Conservation (phyloP, 1,140 invertebrate species). For the Nomia melanderi region DNA sequence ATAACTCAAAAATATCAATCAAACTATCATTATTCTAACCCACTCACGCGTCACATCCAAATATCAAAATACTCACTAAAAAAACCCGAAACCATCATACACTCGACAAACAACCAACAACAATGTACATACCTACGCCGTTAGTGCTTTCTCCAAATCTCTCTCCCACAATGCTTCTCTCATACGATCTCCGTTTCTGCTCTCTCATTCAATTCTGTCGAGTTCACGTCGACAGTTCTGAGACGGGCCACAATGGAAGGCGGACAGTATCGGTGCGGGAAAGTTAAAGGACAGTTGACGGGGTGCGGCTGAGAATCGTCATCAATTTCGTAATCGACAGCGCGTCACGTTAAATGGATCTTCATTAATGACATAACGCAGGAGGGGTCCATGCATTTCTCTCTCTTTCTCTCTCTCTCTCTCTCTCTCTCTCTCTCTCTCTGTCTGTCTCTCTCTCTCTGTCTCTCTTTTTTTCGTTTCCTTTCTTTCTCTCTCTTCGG, state of each 20-base stretch:
- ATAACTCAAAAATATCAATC: too few species aligned
- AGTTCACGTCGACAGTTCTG: not conserved
- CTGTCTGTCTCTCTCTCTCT: not conserved
- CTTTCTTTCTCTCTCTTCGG: not conserved
- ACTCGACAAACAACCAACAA: too few species aligned
- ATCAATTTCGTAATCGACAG: slow-evolving; percentile 69
- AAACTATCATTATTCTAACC: too few species aligned
- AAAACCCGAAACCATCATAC: too few species aligned
- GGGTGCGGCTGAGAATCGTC: slow-evolving; percentile 49
- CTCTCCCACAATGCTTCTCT: too few species aligned
- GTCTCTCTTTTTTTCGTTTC: not conserved
- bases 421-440: too few species aligned
- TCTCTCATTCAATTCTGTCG: not conserved
- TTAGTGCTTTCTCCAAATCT: too few species aligned
- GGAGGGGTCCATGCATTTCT: slow-evolving; percentile 2
- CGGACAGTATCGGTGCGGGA: not conserved
- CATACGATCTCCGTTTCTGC: not conserved
- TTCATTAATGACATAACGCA: slow-evolving; percentile 56
- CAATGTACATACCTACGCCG: too few species aligned
- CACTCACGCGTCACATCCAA: too few species aligned
- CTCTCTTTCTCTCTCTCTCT: not conserved
- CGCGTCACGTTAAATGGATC: slow-evolving; percentile 61
- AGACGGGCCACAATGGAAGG: not conserved
- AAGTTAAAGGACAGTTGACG: slow-evolving; percentile 29
- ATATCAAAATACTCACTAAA: too few species aligned